Conservation (phyloP, 35 echinoderm and acorn worm genomes). For the Holothuria glaberrima region DNA sequence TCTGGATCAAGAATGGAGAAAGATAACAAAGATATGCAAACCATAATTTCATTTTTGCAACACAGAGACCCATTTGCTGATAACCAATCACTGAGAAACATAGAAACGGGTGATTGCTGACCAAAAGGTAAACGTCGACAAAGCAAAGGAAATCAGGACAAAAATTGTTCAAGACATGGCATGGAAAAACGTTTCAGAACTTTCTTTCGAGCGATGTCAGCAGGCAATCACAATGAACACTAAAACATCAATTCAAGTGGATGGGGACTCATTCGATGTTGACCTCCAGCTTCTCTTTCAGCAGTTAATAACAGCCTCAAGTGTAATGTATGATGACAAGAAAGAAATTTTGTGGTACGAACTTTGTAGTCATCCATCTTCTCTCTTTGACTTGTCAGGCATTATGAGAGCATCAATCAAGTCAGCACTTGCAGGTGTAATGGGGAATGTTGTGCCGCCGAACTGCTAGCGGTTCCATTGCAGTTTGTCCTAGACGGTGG, state of each 20-base stretch:
- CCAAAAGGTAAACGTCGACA: conserved; percentile 60
- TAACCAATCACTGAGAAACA: conserved; percentile 51
- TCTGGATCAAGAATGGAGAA: too few relatives aligned
- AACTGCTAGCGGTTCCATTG: neutral
- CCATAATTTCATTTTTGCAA: too few relatives aligned
- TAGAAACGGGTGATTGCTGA: conserved; percentile 63
- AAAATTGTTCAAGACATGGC: conserved; percentile 64
- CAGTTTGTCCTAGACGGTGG: conserved; percentile 36
- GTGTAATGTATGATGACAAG: neutral
- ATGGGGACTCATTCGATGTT: conserved; percentile 17
- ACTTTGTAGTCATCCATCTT: conserved; percentile 24
- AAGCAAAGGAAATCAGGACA: conserved; percentile 49
- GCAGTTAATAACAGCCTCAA: neutral
- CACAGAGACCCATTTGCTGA: too few relatives aligned
- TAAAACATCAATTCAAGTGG: conserved; percentile 39
- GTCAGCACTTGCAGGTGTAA: neutral
- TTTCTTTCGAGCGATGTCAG: conserved; percentile 57
- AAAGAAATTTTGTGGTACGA: conserved; percentile 22
- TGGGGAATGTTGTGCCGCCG: neutral
- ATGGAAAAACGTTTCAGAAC: conserved; percentile 23
- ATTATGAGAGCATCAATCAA: conserved; percentile 20
- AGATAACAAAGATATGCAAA: too few relatives aligned
- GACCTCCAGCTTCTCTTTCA: conserved; percentile 28
- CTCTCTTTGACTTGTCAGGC: conserved; percentile 44
- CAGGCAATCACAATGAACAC: conserved; percentile 63